A percentile compares a stretch with the other conserved stretches of the same genome.
phyloP scores from a whole-genome alignment of 2,113 vertebrate genomes.

The Chrysemys picta region DNA sequence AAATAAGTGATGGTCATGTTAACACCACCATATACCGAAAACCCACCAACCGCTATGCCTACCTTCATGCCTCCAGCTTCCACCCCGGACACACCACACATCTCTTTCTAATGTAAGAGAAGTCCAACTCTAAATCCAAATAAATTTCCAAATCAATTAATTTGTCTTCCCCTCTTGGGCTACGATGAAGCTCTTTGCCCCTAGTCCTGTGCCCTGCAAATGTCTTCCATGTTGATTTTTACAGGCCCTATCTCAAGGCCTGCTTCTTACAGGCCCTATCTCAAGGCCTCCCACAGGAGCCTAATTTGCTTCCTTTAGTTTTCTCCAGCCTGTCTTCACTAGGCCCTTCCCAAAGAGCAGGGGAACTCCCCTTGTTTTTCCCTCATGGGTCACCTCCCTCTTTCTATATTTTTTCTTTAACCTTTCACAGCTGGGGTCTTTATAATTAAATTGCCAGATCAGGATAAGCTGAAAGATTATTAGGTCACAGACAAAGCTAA shows the following conservation, averaged over 20 bases:
- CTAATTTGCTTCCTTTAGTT: background rate
- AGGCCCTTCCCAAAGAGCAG: background rate
- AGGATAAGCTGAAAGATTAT: background rate
- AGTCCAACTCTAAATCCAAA: background rate
- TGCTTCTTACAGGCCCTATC: background rate
- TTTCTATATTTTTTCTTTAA: background rate
- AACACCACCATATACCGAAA: too few species aligned
- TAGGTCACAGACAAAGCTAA: background rate
- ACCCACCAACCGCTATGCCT: too few species aligned
- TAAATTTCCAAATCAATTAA: background rate
- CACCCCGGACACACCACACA: too few species aligned
- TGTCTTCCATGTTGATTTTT: background rate
- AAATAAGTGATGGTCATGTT: too few species aligned
- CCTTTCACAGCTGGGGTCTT: background rate
- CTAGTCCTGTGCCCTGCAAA: background rate
- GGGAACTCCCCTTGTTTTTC: background rate
- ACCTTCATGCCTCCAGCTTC: too few species aligned
- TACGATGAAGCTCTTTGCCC: background rate
- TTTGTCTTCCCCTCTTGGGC: background rate
- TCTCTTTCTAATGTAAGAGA: background rate
- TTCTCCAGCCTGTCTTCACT: background rate
- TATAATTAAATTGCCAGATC: background rate
- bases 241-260: background rate
- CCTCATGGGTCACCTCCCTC: background rate
- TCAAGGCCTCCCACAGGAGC: background rate